These are phyloP conservation scores for Poecilia velifera DNA, from an alignment of 2,797 vertebrate species.

Conservation along the genomic window DNA sequence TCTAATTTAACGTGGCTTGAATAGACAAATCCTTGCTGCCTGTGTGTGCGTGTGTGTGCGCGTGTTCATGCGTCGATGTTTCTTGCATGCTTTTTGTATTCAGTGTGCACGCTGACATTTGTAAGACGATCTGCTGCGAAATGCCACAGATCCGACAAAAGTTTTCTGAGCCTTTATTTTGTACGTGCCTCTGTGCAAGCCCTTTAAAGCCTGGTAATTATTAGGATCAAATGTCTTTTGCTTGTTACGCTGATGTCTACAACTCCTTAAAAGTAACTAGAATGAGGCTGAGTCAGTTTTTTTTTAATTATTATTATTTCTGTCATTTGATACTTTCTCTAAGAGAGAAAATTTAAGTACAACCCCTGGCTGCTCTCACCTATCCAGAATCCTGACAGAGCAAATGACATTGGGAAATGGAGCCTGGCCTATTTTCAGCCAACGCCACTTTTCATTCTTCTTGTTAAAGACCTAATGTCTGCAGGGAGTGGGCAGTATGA, in stretches of 20 bases:
- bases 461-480: slow-evolving; percentile 28
- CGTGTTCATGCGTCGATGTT: not conserved
- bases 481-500: slow-evolving; percentile 20
- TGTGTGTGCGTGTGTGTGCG: slow-evolving; percentile 2
- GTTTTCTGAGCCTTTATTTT: slow-evolving; percentile 3
- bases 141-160: slow-evolving; percentile 33
- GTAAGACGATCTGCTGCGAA: slow-evolving; percentile 42
- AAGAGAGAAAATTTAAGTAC: slow-evolving; percentile 65
- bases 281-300: slow-evolving; percentile 15
- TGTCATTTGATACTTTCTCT: not conserved
- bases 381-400: slow-evolving; percentile 57
- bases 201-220: slow-evolving; percentile 47
- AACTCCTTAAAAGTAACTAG: slow-evolving; percentile 36
- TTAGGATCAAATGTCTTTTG: slow-evolving; percentile 47
- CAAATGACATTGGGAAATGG: slow-evolving; percentile 75
- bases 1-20: slow-evolving; percentile 47
- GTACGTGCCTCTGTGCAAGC: slow-evolving; percentile 7
- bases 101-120: slow-evolving; percentile 54
- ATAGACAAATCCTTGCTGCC: slow-evolving; percentile 20
- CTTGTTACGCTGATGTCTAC: slow-evolving; percentile 29
- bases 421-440: slow-evolving; percentile 69
- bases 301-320: slow-evolving; percentile 17
- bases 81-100: slow-evolving; percentile 15
- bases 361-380: slow-evolving; percentile 48
- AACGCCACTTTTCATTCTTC: slow-evolving; percentile 56